These are phyloP conservation scores for Ceratina calcarata DNA, from an alignment of 1,140 invertebrate species.

Conservation along the genomic window DNA sequence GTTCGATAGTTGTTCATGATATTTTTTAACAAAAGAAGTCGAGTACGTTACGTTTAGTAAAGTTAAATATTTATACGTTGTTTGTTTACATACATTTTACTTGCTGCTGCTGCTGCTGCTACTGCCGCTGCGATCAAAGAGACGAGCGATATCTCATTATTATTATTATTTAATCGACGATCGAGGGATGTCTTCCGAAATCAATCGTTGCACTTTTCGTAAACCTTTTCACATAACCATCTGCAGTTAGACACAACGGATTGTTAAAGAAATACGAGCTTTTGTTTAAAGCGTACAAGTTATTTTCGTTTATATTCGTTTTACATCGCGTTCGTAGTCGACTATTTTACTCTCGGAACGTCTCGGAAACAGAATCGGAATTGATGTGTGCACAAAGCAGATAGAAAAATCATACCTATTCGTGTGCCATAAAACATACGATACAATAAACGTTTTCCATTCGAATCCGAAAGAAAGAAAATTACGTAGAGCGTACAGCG, in stretches of 20 bases:
- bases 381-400: constrained; percentile 47
- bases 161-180: constrained; percentile 25
- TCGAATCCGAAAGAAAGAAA: no score
- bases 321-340: constrained; percentile 12
- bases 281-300: constrained; percentile 6
- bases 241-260: neutral
- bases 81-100: constrained; percentile 47
- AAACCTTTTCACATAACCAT: constrained; percentile 4
- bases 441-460: no score
- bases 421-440: constrained; percentile 30
- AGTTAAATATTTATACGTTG: constrained; percentile 54
- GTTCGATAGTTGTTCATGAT: constrained; percentile 30
- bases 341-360: neutral
- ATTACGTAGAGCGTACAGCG: no score
- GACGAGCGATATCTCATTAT: constrained; percentile 24
- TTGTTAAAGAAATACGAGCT: neutral
- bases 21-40: constrained; percentile 15
- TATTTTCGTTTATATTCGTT: constrained; percentile 20
- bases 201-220: neutral
- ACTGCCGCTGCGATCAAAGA: no score
- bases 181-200: constrained; percentile 30
- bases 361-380: constrained; percentile 22
- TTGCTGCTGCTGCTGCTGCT: no score
- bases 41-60: constrained; percentile 43
- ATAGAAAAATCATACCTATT: no score